A percentile compares a stretch with the other conserved stretches of the same genome.
Conservation (phyloP, 2,797 vertebrate species). For the Florisuga fusca region DNA sequence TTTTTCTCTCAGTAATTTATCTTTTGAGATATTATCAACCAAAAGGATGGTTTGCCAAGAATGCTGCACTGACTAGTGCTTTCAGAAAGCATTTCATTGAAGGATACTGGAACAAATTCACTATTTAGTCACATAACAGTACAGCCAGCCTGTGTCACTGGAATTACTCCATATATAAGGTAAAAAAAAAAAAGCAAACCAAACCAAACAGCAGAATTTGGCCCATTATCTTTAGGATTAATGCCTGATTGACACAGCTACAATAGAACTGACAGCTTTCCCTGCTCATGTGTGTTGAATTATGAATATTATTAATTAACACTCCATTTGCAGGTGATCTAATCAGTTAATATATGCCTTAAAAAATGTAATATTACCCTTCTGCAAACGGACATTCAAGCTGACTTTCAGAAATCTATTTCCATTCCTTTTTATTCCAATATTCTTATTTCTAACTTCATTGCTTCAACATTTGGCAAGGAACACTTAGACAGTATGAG, state of each 20-base stretch:
- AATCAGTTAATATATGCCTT: not conserved
- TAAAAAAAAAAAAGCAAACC: not conserved
- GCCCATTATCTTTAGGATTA: conserved; percentile 39
- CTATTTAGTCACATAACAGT: not conserved
- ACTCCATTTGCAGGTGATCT: conserved; percentile 47
- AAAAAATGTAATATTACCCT: not conserved
- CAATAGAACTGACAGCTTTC: not conserved
- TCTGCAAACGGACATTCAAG: conserved; percentile 19
- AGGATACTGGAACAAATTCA: not conserved
- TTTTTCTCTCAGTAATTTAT: not conserved
- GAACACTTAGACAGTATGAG: not conserved
- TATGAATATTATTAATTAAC: conserved; percentile 50
- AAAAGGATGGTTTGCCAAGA: not conserved
- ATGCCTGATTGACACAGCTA: not conserved
- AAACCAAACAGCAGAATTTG: not conserved
- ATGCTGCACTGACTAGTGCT: not conserved
- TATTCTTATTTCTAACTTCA: conserved; percentile 31
- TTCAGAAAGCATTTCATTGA: conserved; percentile 47
- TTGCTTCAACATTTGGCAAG: conserved; percentile 38
- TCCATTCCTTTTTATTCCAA: conserved; percentile 2
- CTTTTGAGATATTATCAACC: not conserved
- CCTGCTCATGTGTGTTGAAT: conserved; percentile 11
- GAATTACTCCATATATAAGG: not conserved
- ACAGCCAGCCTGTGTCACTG: not conserved
- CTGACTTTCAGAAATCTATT: conserved; percentile 59